phyloP scores from a whole-genome alignment of 1,140 invertebrate species.

The Ylistrum balloti region DNA sequence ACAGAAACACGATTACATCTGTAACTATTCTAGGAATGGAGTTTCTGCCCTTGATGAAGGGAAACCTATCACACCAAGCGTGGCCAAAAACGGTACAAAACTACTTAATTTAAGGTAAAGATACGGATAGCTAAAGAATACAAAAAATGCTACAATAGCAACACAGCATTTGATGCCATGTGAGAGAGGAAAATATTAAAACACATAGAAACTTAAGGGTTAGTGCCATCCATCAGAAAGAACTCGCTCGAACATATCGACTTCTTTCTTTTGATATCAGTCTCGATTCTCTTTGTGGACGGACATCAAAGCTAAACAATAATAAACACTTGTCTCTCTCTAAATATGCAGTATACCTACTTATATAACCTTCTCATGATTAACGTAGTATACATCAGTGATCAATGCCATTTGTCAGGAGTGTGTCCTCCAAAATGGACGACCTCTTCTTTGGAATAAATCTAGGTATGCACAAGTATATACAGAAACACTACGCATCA shows the following conservation, averaged over 20 bases:
- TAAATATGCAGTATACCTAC: background rate
- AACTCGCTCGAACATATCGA: slow-evolving; percentile 2
- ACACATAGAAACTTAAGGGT: background rate
- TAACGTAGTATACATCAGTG: background rate
- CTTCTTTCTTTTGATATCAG: slow-evolving; percentile 17
- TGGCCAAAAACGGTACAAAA: background rate
- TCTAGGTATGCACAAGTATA: slow-evolving; percentile 8
- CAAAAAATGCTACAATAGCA: background rate
- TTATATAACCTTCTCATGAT: background rate
- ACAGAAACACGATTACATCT: background rate
- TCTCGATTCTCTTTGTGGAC: slow-evolving; percentile 13
- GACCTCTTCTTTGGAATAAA: slow-evolving; percentile 26
- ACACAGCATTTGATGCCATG: slow-evolving; percentile 37
- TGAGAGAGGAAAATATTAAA: background rate
- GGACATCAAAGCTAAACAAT: slow-evolving; percentile 6
- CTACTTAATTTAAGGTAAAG: background rate
- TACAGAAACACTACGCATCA: slow-evolving; percentile 41
- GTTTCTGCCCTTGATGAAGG: background rate
- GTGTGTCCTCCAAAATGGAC: slow-evolving; percentile 29
- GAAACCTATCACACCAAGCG: background rate
- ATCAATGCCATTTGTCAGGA: background rate
- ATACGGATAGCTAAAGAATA: background rate
- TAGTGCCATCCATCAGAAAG: slow-evolving; percentile 26
- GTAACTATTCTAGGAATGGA: background rate
- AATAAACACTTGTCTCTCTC: slow-evolving; percentile 18